Base-by-base conservation (phyloP, 2,797 vertebrate species). In the Sebastes matsubarae region DNA sequence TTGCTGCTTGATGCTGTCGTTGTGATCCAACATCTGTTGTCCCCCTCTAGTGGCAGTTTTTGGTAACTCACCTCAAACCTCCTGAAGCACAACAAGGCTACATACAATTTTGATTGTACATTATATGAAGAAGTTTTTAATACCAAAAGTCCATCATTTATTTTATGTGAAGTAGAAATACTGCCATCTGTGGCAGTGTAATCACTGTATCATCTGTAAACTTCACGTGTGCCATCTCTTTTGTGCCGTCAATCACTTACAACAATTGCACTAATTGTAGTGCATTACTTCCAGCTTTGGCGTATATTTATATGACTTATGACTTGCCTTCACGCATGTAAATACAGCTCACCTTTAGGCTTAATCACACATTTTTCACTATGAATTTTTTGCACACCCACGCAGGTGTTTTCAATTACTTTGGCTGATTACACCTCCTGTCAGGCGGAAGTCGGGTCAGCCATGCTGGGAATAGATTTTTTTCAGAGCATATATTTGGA, bases 21-120 rank as follows among this genome's bases (percentile, higher is more conserved):
- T 54, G 24, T 59, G 6, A 46, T 79, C 11, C 52, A 69, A 72
- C 61, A 9, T 16, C 12, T 29, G 16, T 71, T 16, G 60, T 68
- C 7, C 77, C 91, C 87, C 85, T 92, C 92, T 90, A 70, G 88
- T 91, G 93, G 77, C 8, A 58, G 32, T 32, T 4, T 65, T 25
- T 81, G 66, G 46, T 70, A 88, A 55, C 11, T 70, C 71, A 42
- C 18, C 32, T 34, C 4, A 72, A 55, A 71, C 57, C 30, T 72
- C 50, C 52, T 46, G 14, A 84, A n/a, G 6, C 54, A 30, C 12
- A 25, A 24, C 11, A 30, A 2, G 3, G 10, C 2, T 57, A 2
- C 1, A 25, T 42, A 57, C 13, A 6, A 2, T 24, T 70, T 65
- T n/a, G 25, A 55, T 29, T 55, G 6, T 4, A 24, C 3, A 4